Percentiles rank a stretch among this genome's conserved stretches.
Conservation (phyloP, 2,888 invertebrate genomes). For the Parapristionchus giblindavisi region DNA sequence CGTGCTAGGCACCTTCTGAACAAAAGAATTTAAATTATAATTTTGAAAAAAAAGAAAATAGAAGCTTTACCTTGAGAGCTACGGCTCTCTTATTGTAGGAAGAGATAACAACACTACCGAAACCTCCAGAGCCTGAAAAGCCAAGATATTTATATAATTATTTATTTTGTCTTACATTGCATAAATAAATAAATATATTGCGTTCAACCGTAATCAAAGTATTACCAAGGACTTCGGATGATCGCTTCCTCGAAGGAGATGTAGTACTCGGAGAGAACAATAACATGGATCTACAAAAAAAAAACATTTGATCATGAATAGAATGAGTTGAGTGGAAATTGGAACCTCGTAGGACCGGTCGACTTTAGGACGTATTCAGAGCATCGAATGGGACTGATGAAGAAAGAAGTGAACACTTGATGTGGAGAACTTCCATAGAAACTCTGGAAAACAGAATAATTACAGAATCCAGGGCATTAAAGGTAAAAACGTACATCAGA, state of each 20-base stretch:
- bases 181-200: no score
- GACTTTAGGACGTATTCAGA: conserved; percentile 9
- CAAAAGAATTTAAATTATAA: neutral
- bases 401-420: conserved; percentile 22
- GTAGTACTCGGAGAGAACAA: no score
- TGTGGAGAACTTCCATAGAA: conserved; percentile 3
- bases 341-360: neutral
- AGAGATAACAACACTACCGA: conserved; percentile 13
- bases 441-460: neutral
- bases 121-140: conserved; percentile 12
- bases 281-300: neutral
- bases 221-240: no score
- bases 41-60: neutral
- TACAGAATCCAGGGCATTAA: neutral
- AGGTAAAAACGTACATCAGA: no score
- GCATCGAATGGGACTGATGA: conserved; percentile 23
- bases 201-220: no score
- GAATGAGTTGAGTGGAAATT: neutral
- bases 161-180: no score
- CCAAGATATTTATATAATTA: no score
- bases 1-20: conserved; percentile 20
- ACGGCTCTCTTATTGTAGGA: conserved; percentile 19
- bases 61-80: conserved; percentile 24
- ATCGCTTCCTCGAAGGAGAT: no score
- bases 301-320: neutral